phyloP scores from a whole-genome alignment of 2,888 invertebrate genomes.

The Ferrisia virgata region DNA sequence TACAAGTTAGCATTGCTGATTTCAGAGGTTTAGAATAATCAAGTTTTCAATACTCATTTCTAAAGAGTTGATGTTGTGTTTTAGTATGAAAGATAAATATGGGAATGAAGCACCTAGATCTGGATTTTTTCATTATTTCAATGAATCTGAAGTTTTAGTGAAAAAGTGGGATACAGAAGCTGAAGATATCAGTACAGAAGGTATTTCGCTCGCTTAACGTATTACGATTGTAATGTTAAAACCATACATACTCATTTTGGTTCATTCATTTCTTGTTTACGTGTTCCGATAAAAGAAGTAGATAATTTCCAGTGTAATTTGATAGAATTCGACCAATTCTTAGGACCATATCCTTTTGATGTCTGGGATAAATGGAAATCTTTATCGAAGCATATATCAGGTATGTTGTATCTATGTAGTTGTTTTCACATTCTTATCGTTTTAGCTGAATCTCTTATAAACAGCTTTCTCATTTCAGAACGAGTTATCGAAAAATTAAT shows the following conservation, averaged over 20 bases:
- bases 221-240: constrained; percentile 49
- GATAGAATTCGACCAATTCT: constrained; percentile 68
- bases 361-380: constrained; percentile 82
- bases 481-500: constrained; percentile 61
- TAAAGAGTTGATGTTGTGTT: constrained; percentile 47
- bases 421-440: not conserved
- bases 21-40: not conserved
- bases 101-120: constrained; percentile 62
- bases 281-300: constrained; percentile 64
- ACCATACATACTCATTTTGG: not conserved
- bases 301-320: constrained; percentile 67
- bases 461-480: constrained; percentile 53
- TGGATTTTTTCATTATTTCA: constrained; percentile 84
- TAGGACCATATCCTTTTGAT: constrained; percentile 91
- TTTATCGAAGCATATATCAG: constrained; percentile 53
- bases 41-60: not conserved
- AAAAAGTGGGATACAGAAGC: constrained; percentile 77
- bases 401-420: too few relatives aligned
- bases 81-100: constrained; percentile 57
- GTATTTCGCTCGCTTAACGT: constrained; percentile 51
- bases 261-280: constrained; percentile 50
- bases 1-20: constrained; percentile 62
- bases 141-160: constrained; percentile 76
- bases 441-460: not conserved
- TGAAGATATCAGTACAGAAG: constrained; percentile 67